Percentiles rank a stretch among this genome's conserved stretches.
Evolutionary conservation across 1,140 invertebrate species (phyloP).

Genomic region (Pristionchus pacificus): DNA sequence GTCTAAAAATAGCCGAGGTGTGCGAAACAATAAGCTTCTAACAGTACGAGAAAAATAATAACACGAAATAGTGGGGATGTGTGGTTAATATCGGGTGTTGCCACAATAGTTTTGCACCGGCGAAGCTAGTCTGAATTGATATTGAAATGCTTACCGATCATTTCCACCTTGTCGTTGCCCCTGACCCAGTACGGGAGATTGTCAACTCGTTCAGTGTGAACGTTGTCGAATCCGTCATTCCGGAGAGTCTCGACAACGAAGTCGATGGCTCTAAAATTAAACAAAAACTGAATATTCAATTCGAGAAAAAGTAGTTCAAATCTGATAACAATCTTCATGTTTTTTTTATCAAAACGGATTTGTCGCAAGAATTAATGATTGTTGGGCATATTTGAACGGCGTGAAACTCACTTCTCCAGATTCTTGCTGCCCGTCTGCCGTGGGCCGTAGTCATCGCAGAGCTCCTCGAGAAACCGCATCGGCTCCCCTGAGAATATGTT

Average conservation of each 20-base stretch:
- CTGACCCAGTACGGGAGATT: constrained; percentile 24
- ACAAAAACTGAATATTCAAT: constrained; percentile 3
- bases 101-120: too few relatives aligned
- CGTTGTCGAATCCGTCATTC: constrained; percentile 24
- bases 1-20: too few relatives aligned
- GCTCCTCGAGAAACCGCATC: constrained; percentile 4
- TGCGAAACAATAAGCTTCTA: too few relatives aligned
- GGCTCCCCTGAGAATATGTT: too few relatives aligned
- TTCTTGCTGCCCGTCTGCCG: constrained; percentile 10
- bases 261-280: constrained; percentile 18
- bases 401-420: constrained; percentile 21
- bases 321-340: too few relatives aligned
- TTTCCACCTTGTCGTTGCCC: constrained; percentile 10
- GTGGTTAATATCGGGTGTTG: too few relatives aligned
- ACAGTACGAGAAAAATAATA: too few relatives aligned
- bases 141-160: constrained; percentile 23
- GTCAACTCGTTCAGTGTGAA: constrained; percentile 16
- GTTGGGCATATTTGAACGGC: neutral
- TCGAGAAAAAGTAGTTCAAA: too few relatives aligned
- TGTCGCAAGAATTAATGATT: too few relatives aligned
- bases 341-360: too few relatives aligned
- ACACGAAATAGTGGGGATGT: too few relatives aligned
- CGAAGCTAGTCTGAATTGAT: too few relatives aligned
- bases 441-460: constrained; percentile 13
- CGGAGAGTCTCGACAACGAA: constrained; percentile 5